These are phyloP conservation scores for Pomatorhinus ruficollis DNA, from an alignment of 2,113 vertebrate species.

Conservation along the genomic window DNA sequence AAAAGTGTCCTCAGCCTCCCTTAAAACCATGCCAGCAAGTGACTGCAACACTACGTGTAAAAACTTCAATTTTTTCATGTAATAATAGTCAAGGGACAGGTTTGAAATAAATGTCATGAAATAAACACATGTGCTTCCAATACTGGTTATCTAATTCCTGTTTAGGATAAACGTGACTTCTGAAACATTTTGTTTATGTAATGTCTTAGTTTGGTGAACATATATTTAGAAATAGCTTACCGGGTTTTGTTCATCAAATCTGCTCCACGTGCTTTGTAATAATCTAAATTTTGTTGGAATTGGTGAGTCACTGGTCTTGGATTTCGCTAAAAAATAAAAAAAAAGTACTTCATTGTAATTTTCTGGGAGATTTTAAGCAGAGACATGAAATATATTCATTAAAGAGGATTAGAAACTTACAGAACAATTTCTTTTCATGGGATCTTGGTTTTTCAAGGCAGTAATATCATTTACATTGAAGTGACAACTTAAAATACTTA, in stretches of 20 bases:
- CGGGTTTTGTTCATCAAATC: constrained; percentile 93
- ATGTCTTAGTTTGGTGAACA: background rate
- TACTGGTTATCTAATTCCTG: background rate
- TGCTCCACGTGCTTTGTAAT: constrained; percentile 95
- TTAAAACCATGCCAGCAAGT: background rate
- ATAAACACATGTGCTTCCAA: background rate
- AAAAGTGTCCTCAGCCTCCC: background rate
- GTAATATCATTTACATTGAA: background rate
- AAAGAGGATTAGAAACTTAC: background rate
- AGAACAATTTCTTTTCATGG: background rate
- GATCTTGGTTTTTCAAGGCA: background rate
- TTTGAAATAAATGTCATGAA: background rate
- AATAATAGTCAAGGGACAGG: background rate
- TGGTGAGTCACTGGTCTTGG: constrained; percentile 93
- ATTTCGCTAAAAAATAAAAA: constrained; percentile 80
- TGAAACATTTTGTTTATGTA: background rate
- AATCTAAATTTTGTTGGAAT: constrained; percentile 97
- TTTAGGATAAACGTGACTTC: background rate
- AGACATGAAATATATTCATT: background rate
- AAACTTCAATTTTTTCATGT: background rate
- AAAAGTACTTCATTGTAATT: background rate
- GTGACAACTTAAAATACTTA: background rate
- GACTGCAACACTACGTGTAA: background rate
- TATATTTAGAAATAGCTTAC: constrained; percentile 72
- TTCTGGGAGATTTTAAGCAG: background rate